Conservation (phyloP, 2,113 vertebrate genomes). For the Thymallus thymallus region DNA sequence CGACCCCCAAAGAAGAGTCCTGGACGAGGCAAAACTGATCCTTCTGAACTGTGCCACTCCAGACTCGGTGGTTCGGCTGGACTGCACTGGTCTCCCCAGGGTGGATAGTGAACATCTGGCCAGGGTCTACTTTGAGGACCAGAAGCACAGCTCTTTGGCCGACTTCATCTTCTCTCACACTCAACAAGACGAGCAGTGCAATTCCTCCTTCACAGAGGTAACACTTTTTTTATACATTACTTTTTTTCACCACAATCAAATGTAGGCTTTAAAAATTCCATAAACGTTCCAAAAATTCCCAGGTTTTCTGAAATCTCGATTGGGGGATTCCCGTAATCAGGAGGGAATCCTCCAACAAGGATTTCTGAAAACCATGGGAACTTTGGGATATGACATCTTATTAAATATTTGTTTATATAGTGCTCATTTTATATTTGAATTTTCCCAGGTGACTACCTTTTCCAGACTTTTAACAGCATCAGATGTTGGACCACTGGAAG, state of each 20-base stretch:
- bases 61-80: slow-evolving; percentile 83
- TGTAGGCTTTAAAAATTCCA: no score
- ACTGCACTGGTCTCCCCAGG: slow-evolving; percentile 51
- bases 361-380: no score
- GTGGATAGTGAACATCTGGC: slow-evolving; percentile 63
- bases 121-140: slow-evolving; percentile 75
- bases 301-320: no score
- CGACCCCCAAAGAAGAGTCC: slow-evolving; percentile 50
- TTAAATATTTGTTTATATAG: background rate
- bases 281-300: no score
- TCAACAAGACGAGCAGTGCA: background rate
- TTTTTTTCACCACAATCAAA: background rate
- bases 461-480: slow-evolving; percentile 87
- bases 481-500: slow-evolving; percentile 71
- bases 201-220: slow-evolving; percentile 85
- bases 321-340: no score
- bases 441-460: slow-evolving; percentile 88
- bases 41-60: slow-evolving; percentile 89
- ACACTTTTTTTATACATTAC: background rate
- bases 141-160: slow-evolving; percentile 80
- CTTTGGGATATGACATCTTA: no score
- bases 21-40: slow-evolving; percentile 69
- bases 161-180: slow-evolving; percentile 79
- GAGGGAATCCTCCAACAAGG: no score
- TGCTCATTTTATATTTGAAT: slow-evolving; percentile 12